Evolutionary conservation across 2,113 vertebrate species (phyloP).

Genomic region (Clarias batrachus): DNA sequence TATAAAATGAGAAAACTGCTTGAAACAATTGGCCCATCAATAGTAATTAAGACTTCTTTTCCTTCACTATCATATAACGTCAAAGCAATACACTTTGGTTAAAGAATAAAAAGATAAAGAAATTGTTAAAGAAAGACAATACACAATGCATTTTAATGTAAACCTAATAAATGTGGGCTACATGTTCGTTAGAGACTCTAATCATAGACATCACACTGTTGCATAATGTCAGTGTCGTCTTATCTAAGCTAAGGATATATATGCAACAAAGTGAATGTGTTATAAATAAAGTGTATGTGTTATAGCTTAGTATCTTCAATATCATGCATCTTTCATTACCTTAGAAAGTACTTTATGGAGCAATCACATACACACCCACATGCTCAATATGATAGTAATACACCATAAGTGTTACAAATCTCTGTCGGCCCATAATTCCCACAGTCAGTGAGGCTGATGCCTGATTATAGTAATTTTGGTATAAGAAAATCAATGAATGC

Average conservation of each 20-base stretch:
- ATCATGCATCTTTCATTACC: neutral
- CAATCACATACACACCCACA: slow-evolving; percentile 11
- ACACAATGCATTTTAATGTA: too few species aligned
- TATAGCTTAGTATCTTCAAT: neutral
- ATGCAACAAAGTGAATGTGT: neutral
- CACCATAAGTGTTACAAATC: slow-evolving; percentile 31
- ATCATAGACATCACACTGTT: neutral
- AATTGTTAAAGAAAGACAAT: too few species aligned
- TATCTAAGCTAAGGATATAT: too few species aligned
- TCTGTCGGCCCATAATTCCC: slow-evolving; percentile 41
- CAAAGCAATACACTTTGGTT: too few species aligned
- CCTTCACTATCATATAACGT: too few species aligned
- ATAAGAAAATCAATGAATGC: slow-evolving; percentile 38
- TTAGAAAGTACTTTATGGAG: neutral
- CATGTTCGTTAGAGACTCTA: neutral
- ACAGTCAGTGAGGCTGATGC: slow-evolving; percentile 34
- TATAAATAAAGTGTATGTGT: neutral
- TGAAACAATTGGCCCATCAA: too few species aligned
- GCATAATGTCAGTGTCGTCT: too few species aligned
- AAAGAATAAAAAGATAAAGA: too few species aligned
- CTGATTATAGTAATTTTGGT: slow-evolving; percentile 51
- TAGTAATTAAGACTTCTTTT: too few species aligned
- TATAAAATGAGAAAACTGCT: too few species aligned
- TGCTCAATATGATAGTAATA: neutral
- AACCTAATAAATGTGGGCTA: too few species aligned